A percentile compares a stretch with the other conserved stretches of the same genome.
These are phyloP conservation scores for Casuarius casuarius DNA, from an alignment of 2,113 vertebrate species.

Conservation along the genomic window DNA sequence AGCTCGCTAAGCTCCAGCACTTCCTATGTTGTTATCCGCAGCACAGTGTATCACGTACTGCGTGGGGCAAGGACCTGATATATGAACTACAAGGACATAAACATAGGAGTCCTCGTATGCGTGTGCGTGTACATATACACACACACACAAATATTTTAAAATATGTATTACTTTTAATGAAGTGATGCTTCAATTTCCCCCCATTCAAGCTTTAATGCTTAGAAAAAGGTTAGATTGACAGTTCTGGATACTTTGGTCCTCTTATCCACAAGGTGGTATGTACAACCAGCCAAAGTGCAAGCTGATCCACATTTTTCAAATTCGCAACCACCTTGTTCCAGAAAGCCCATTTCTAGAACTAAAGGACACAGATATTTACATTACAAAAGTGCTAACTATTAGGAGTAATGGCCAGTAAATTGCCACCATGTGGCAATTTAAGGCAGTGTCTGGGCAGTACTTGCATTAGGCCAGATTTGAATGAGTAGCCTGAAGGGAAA, in stretches of 20 bases:
- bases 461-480: background rate
- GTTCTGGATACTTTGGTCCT: background rate
- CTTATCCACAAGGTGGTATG: accelerated
- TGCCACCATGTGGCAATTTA: constrained; percentile 52
- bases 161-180: background rate
- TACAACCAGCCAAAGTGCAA: background rate
- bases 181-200: too few relatives aligned
- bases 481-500: background rate
- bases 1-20: background rate
- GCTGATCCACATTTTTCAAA: background rate
- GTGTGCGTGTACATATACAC: too few relatives aligned
- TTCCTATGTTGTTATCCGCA: background rate
- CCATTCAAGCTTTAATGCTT: too few relatives aligned
- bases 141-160: background rate
- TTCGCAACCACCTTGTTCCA: accelerated
- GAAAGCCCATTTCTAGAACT: background rate
- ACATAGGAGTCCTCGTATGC: background rate
- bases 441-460: background rate
- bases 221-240: background rate
- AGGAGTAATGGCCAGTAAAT: constrained; percentile 16
- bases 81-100: background rate
- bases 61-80: background rate
- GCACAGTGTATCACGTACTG: background rate
- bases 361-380: background rate
- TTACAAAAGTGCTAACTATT: background rate